Base-by-base conservation (phyloP, 2,113 vertebrate species). In the Machaerirhynchus nigripectus region DNA sequence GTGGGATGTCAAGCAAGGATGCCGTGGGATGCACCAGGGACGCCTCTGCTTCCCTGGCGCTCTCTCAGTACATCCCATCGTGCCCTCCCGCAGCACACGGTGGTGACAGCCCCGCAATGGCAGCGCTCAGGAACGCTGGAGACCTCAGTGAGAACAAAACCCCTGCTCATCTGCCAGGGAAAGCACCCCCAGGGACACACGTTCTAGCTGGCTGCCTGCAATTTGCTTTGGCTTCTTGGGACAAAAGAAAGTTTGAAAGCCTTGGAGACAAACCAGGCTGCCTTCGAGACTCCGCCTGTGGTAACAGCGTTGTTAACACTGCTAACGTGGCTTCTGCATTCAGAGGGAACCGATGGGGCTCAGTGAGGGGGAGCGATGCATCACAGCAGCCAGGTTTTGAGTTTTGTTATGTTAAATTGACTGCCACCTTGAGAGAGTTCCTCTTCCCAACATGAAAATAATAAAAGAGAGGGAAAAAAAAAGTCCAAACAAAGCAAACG, bases 221-320 rank as follows among this genome's bases (percentile, higher is more conserved):
- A 68, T 57, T 92, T 67, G 24, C 79, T 91, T 75, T 24, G 90
- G 64, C 88, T 95, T 95, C 76, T 49, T 31, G 73, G 96, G 95
- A 92, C 88, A 88, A 93, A 93, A 88, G 90, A 13, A 96, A 96
- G 79, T 96, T 89, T 57, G 80, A 88, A 95, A 95, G 80, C 76
- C 90, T 90, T 24, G 28, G 93, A 90, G 92, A 95, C 60, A 74
- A 84, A 88, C 4, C 64, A 68, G 74, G 52, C 81, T 87, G 71
- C 85, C 64, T 80, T 84, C 63, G 65, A 74, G 75, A 24, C 57
- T 31, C 5, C 0, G 8, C 6, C 65, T 82, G 78, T 52, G 85
- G 33, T 76, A 90, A 94, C 5, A 1, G 73, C 2, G 15, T 42
- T 84, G 89, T 94, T 80, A 92, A 79, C 93, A 65, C 26, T 59